Conservation (phyloP, 2,888 invertebrate genomes). For the Pyrochroa serraticornis region DNA sequence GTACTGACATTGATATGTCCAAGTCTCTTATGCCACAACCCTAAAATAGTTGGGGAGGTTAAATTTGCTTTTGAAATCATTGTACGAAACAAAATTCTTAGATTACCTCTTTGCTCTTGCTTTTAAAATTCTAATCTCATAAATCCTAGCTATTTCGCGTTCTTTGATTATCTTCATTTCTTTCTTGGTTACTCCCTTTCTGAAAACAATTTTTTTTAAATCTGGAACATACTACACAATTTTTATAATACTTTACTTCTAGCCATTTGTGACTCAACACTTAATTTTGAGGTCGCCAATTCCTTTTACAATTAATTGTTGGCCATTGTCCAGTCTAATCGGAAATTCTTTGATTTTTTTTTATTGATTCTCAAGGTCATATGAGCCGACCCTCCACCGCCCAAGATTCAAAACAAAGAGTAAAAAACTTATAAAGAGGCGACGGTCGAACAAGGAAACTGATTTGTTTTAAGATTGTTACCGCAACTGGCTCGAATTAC, state of each 20-base stretch:
- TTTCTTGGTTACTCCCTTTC: slow-evolving; percentile 43
- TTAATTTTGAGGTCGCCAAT: slow-evolving; percentile 37
- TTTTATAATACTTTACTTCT: slow-evolving; percentile 33
- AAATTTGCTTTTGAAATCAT: background rate
- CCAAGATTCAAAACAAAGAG: too few relatives aligned
- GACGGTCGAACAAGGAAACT: too few relatives aligned
- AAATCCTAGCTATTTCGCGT: slow-evolving; percentile 28
- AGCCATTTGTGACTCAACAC: slow-evolving; percentile 36
- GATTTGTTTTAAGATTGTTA: too few relatives aligned
- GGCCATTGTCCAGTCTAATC: slow-evolving; percentile 34
- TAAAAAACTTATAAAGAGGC: too few relatives aligned
- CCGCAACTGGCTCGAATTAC: too few relatives aligned
- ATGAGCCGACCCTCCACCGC: slow-evolving; percentile 40
- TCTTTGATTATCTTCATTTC: slow-evolving; percentile 41
- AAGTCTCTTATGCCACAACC: slow-evolving; percentile 21
- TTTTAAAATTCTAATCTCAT: slow-evolving; percentile 19
- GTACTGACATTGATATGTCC: slow-evolving; percentile 16
- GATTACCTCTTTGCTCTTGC: slow-evolving; percentile 29
- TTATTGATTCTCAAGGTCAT: slow-evolving; percentile 27
- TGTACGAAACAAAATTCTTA: slow-evolving; percentile 35
- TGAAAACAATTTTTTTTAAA: slow-evolving; percentile 48
- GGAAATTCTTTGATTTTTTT: slow-evolving; percentile 5
- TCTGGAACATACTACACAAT: slow-evolving; percentile 44
- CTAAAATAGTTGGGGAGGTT: too few relatives aligned
- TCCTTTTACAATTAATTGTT: slow-evolving; percentile 34